Base-by-base conservation (phyloP, 2,888 invertebrate species). In the Oligia latruncula region DNA sequence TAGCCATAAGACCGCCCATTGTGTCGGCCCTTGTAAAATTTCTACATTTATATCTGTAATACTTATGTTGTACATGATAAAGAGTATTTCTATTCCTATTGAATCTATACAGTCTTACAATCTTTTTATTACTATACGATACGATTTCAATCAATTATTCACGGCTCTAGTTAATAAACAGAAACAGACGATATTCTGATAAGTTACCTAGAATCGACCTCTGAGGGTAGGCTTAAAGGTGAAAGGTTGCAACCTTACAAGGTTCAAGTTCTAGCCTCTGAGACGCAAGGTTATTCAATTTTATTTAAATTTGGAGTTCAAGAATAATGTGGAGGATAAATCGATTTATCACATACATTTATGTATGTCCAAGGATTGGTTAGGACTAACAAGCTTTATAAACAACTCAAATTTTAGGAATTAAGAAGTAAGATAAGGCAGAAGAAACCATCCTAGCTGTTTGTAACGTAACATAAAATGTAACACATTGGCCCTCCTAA, bases 191-290 rank as follows among this genome's bases (percentile, higher is more conserved):
- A n/a, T 68, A 76, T 72, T 55, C 35, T 11, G 6, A 17, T 35
- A 71, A 43, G 64, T 71, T 49, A 65, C 72, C 74, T 77, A 75
- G 66, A 70, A 58, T 20, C 40, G 46, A 73, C 80, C 77, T 74
- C 64, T 60, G 17, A n/a, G 43, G 60, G 60, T 72, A 71, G 62
- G 20, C 67, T 9, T 79, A 67, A 75, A 80, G 74, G 72, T 73
- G 58, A 82, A 70, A 68, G 46, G 81, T 65, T 62, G 49, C 20
- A 74, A n/a, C n/a, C 23, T 71, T 62, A 58, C 70, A 73, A 60
- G 23, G 78, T 78, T 82, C 74, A 78, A 74, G 71, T 29, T 58
- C 62, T 49, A 43, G n/a, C n/a, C 77, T 55, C 52, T 1, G 49
- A n/a, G 15, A 29, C 4, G 6, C 65, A 65, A 77, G 77, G 76